Conservation (phyloP, 2,888 invertebrate genomes). For the Chrysina gloriosa region DNA sequence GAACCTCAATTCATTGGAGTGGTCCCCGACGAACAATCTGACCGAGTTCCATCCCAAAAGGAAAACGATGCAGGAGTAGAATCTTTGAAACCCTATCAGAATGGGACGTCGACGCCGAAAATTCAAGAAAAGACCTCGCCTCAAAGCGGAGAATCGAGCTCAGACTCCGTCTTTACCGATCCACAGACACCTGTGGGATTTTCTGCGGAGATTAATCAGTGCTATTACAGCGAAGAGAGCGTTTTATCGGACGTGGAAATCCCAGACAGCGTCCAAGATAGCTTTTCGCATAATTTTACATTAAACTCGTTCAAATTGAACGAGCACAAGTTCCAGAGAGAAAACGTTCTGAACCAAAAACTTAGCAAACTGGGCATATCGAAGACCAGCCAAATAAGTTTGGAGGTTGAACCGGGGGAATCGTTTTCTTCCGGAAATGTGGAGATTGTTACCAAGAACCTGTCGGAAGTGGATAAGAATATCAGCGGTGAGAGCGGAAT, state of each 20-base stretch:
- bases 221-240: slow-evolving; percentile 73
- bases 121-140: slow-evolving; percentile 56
- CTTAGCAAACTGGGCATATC: slow-evolving; percentile 63
- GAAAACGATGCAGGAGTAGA: slow-evolving; percentile 33
- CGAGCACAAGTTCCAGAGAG: slow-evolving; percentile 59
- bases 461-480: slow-evolving; percentile 28
- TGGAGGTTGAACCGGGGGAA: slow-evolving; percentile 59
- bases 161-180: slow-evolving; percentile 81
- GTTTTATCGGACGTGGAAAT: slow-evolving; percentile 59
- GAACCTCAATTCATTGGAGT: slow-evolving; percentile 57
- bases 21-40: slow-evolving; percentile 53
- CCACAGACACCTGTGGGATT: slow-evolving; percentile 72
- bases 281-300: slow-evolving; percentile 57
- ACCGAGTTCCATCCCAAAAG: slow-evolving; percentile 10
- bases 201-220: slow-evolving; percentile 72
- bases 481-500: slow-evolving; percentile 41
- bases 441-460: slow-evolving; percentile 54
- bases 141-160: slow-evolving; percentile 73
- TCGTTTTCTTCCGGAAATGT: slow-evolving; percentile 56
- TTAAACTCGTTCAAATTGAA: slow-evolving; percentile 63
- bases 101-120: slow-evolving; percentile 43
- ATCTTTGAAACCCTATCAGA: slow-evolving; percentile 39
- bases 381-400: slow-evolving; percentile 63
- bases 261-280: slow-evolving; percentile 49
- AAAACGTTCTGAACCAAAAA: slow-evolving; percentile 56